phyloP scores from a whole-genome alignment of 2,113 vertebrate genomes.

The Chaetura pelagica region DNA sequence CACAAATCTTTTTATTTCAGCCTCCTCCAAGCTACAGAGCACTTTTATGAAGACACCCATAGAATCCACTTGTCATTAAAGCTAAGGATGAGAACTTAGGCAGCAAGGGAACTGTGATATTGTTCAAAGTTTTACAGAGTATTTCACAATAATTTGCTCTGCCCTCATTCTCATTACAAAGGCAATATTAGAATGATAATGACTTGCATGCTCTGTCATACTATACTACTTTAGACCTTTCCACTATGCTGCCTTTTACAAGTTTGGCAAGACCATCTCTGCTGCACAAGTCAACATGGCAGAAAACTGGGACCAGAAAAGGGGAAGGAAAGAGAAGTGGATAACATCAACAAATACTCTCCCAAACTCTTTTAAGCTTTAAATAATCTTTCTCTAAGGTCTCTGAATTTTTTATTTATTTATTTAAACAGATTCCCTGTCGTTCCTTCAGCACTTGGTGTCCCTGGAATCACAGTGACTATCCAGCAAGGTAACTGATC shows the following conservation, averaged over 20 bases:
- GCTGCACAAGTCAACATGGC: slow-evolving; percentile 6
- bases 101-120: slow-evolving; percentile 10
- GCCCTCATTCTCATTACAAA: slow-evolving; percentile 69
- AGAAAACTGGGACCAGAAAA: slow-evolving; percentile 39
- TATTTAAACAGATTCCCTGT: background rate
- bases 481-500: background rate
- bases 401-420: too few relatives aligned
- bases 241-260: slow-evolving; percentile 71
- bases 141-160: slow-evolving; percentile 73
- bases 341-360: background rate
- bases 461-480: background rate
- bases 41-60: background rate
- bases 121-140: slow-evolving; percentile 58
- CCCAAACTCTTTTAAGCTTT: slow-evolving; percentile 13
- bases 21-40: slow-evolving; percentile 1
- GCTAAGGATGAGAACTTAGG: background rate
- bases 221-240: slow-evolving; percentile 75
- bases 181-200: slow-evolving; percentile 74
- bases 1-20: slow-evolving; percentile 36
- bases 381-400: background rate
- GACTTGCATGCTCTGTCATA: slow-evolving; percentile 76
- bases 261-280: slow-evolving; percentile 69
- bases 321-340: background rate
- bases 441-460: background rate
- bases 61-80: slow-evolving; percentile 43